These are phyloP conservation scores for Campylorhamphus procurvoides DNA, from an alignment of 2,113 vertebrate genomes.

Conservation along the genomic window DNA sequence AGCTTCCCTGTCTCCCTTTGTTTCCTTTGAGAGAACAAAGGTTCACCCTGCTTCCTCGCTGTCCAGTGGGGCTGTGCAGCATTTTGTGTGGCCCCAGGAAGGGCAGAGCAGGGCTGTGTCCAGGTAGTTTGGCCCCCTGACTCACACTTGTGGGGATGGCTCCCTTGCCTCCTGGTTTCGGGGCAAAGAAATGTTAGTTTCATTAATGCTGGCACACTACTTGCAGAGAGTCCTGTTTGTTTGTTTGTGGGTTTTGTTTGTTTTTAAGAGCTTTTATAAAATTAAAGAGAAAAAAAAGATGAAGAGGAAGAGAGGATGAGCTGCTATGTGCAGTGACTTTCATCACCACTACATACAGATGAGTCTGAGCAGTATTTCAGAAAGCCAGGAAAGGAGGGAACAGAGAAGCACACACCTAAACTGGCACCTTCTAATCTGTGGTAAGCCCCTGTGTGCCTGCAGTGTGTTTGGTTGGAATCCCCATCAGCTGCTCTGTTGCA, in stretches of 20 bases:
- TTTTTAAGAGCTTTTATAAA: neutral
- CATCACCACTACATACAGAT: fast-evolving
- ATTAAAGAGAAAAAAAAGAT: neutral
- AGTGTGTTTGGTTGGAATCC: neutral
- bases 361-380: neutral
- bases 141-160: fast-evolving
- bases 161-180: neutral
- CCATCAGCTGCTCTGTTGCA: neutral
- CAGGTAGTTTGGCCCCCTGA: neutral
- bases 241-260: neutral
- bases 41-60: neutral
- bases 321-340: neutral
- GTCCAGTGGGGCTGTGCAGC: fast-evolving
- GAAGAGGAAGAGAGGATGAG: fast-evolving
- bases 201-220: neutral
- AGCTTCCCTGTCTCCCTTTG: neutral
- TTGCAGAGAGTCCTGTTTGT: neutral
- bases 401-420: neutral
- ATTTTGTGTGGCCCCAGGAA: neutral
- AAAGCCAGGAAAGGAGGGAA: constrained; percentile 16
- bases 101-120: fast-evolving
- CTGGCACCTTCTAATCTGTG: too few species aligned
- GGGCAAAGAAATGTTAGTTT: neutral
- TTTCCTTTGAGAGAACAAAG: neutral
- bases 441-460: fast-evolving